Conservation (phyloP, 2,797 vertebrate species). For the Siniperca obscura region DNA sequence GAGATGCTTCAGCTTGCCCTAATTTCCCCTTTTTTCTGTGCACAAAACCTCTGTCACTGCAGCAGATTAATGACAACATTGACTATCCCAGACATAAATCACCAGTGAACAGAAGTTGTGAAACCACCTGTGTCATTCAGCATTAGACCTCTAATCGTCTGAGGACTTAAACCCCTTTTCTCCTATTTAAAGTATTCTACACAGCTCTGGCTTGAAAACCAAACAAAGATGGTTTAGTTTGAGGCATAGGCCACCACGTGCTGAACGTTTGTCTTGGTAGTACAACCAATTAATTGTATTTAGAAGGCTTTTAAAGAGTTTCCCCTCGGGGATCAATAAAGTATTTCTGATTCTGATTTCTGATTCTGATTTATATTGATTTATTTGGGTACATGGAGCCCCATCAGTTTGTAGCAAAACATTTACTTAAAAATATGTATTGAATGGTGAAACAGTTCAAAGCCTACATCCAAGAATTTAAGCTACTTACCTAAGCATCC, state of each 20-base stretch:
- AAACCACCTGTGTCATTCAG: slow-evolving; percentile 70
- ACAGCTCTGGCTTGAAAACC: slow-evolving; percentile 34
- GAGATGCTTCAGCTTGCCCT: slow-evolving; percentile 57
- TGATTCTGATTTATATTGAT: neutral
- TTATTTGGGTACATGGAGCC: slow-evolving; percentile 6
- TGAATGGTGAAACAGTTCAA: slow-evolving; percentile 14
- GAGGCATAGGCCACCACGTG: slow-evolving; percentile 19
- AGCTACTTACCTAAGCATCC: slow-evolving; percentile 1
- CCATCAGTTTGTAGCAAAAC: neutral
- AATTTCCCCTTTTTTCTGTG: slow-evolving; percentile 44
- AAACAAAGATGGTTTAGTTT: slow-evolving; percentile 41
- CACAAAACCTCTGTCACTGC: slow-evolving; percentile 49
- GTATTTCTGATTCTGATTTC: too few relatives aligned
- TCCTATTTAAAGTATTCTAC: slow-evolving; percentile 35
- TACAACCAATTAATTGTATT: slow-evolving; percentile 32
- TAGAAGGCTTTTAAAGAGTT: slow-evolving; percentile 1
- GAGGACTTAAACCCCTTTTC: slow-evolving; percentile 36
- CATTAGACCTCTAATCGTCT: slow-evolving; percentile 69
- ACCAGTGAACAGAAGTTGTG: slow-evolving; percentile 57
- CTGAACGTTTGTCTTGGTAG: slow-evolving; percentile 25
- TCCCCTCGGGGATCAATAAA: too few relatives aligned
- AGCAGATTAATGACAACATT: slow-evolving; percentile 67
- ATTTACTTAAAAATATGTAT: slow-evolving; percentile 11
- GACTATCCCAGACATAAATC: slow-evolving; percentile 65
- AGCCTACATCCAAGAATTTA: slow-evolving; percentile 5